Evolutionary conservation across 1,140 invertebrate species (phyloP).

Genomic region (Palaemon carinicauda): DNA sequence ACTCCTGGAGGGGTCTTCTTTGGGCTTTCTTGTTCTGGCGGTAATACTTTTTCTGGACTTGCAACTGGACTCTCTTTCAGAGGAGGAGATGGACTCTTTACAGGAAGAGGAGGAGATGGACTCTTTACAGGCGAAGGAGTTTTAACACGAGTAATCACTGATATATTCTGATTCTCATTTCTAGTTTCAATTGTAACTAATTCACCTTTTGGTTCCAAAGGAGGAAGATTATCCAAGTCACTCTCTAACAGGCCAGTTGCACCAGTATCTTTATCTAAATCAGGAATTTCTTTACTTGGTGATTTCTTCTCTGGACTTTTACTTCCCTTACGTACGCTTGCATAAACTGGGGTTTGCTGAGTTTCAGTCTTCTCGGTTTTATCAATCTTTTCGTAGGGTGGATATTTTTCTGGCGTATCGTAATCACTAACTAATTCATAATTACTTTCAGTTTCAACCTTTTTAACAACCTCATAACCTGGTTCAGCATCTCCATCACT

Average conservation of each 20-base stretch:
- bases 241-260: not conserved
- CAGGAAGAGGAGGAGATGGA: conserved; percentile 18
- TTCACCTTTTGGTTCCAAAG: not conserved
- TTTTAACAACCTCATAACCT: conserved; percentile 58
- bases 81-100: conserved; percentile 43
- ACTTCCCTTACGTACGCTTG: conserved; percentile 20
- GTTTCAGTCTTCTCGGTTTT: not conserved
- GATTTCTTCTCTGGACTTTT: conserved; percentile 12
- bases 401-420: conserved; percentile 36
- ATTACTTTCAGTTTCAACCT: conserved; percentile 32
- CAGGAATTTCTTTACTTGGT: conserved; percentile 1
- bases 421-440: conserved; percentile 50
- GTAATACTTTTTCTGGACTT: conserved; percentile 14
- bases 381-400: conserved; percentile 27
- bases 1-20: not conserved
- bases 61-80: not conserved
- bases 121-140: conserved; percentile 10
- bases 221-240: not conserved
- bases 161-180: not conserved
- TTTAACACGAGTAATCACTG: not conserved
- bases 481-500: conserved; percentile 24
- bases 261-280: not conserved
- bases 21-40: not conserved
- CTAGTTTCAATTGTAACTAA: not conserved
- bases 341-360: conserved; percentile 29